Base-by-base conservation (phyloP, 2,888 invertebrate genomes). In the Orchestes rusci region DNA sequence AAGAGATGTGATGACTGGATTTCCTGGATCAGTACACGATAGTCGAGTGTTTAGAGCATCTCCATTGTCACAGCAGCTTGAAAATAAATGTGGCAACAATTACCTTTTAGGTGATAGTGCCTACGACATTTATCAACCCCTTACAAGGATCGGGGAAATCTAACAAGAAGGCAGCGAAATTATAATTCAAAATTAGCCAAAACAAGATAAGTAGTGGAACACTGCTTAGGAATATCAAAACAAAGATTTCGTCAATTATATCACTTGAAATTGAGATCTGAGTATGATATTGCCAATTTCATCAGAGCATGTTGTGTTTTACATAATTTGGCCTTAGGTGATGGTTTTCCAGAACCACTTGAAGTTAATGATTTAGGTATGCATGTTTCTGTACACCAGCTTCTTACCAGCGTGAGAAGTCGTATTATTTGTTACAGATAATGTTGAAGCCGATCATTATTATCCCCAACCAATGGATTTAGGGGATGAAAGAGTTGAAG, bases 301-400 rank as follows among this genome's bases (percentile, higher is more conserved):
- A 43, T 43, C n/a, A 29, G 43, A 43, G 42, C 36, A 36, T 18
- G 23, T 37, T 7, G 12, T 31, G 40, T 40, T 10, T 16, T 40
- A 5, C 40, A 40, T 18, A 40, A 40, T 15, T 13, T 43, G 7
- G 23, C 37, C 8, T n/a, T 30, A 29, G 15, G 16, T 18, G 19
- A 40, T 31, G 23, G 19, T 7, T 39, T 39, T 19, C 23, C 7
- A 10, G 10, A 10, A 23, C 10, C 5, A 23, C 10, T 23, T 23
- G 23, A 23, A 23, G 23, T 7, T 23, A 10, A 23, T 23, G 10
- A 23, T 23, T 5, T 10, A 23, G 23, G 5, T 23, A 7, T 23
- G n/a, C n/a, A n/a, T n/a, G n/a, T n/a, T n/a, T n/a, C n/a, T n/a
- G n/a, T n/a, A n/a, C n/a, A n/a, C n/a, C n/a, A n/a, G n/a, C n/a